Evolutionary conservation across 2,797 vertebrate species (phyloP).

Genomic region (Iguana delicatissima): DNA sequence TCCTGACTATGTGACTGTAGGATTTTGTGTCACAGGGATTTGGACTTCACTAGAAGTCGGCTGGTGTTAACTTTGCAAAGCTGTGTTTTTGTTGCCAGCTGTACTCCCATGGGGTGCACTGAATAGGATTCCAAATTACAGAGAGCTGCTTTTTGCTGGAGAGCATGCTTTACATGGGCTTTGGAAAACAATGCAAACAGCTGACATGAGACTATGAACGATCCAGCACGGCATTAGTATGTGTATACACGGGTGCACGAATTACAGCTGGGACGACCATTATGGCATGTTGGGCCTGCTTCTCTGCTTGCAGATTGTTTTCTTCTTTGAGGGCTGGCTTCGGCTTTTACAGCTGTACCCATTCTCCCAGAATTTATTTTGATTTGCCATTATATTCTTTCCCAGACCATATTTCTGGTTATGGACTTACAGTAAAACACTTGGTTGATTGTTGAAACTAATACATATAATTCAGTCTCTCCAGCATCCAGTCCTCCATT

Average conservation of each 20-base stretch:
- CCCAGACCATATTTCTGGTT: background rate
- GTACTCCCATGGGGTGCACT: background rate
- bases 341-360: conserved; percentile 40
- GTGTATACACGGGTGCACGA: background rate
- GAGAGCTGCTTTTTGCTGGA: background rate
- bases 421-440: background rate
- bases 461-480: background rate
- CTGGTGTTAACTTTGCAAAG: conserved; percentile 34
- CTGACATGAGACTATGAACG: conserved; percentile 17
- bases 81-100: conserved; percentile 33
- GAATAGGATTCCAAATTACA: conserved; percentile 8
- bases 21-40: conserved; percentile 24
- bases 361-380: conserved; percentile 13
- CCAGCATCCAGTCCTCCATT: background rate
- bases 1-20: background rate
- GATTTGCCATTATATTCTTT: conserved; percentile 14
- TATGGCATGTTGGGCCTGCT: conserved; percentile 44
- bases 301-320: background rate
- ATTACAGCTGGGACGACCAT: conserved; percentile 44
- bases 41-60: background rate
- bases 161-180: background rate
- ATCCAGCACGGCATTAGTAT: conserved; percentile 35
- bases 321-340: conserved; percentile 29
- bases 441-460: background rate
- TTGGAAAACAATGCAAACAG: conserved; percentile 33